These are phyloP conservation scores for Petroica traversi DNA, from an alignment of 2,113 vertebrate genomes.

Conservation along the genomic window DNA sequence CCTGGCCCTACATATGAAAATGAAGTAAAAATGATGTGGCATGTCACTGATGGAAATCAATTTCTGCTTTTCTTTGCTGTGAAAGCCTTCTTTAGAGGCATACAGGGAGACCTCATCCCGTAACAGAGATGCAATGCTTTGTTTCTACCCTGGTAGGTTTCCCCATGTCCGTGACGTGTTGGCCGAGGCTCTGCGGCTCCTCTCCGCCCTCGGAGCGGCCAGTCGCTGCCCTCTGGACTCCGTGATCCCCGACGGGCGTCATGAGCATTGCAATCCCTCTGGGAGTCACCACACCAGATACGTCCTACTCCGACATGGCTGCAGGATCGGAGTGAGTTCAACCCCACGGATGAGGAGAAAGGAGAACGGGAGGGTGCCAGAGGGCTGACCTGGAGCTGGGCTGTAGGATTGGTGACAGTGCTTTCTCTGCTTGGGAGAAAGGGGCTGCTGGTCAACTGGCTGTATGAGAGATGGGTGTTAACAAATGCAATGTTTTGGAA, in stretches of 20 bases:
- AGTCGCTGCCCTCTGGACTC: slow-evolving; percentile 87
- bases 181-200: slow-evolving; percentile 88
- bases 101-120: background rate
- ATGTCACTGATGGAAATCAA: background rate
- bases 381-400: background rate
- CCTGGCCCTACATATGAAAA: background rate
- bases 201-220: slow-evolving; percentile 91
- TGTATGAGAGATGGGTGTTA: background rate
- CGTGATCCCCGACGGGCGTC: slow-evolving; percentile 96
- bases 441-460: background rate
- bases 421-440: background rate
- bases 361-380: slow-evolving; percentile 6
- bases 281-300: slow-evolving; percentile 99
- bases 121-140: slow-evolving; percentile 30
- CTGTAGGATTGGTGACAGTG: background rate
- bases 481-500: background rate
- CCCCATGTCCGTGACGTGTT: slow-evolving; percentile 96
- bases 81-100: background rate
- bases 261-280: slow-evolving; percentile 99
- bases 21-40: background rate
- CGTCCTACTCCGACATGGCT: slow-evolving; percentile 99
- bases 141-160: slow-evolving; percentile 78
- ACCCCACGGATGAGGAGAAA: background rate
- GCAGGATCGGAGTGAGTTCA: slow-evolving; percentile 98
- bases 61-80: background rate